A percentile compares a stretch with the other conserved stretches of the same genome.
Conservation (phyloP, 2,797 vertebrate species). For the Girardinus metallicus region DNA sequence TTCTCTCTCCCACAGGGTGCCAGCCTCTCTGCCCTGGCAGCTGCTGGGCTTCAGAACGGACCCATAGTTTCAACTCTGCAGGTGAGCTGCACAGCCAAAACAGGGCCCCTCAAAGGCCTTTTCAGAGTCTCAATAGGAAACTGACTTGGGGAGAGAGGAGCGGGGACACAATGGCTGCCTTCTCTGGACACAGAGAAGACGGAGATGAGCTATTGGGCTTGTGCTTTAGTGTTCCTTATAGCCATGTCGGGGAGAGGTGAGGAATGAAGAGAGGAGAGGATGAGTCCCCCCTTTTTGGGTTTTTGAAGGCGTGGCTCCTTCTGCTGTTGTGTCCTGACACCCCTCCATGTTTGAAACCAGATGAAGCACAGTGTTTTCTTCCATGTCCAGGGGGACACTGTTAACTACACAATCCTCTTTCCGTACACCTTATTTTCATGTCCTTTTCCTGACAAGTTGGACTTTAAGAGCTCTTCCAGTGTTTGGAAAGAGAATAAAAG, state of each 20-base stretch:
- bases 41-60: slow-evolving; percentile 86
- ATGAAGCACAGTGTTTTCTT: slow-evolving; percentile 75
- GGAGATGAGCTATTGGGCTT: slow-evolving; percentile 81
- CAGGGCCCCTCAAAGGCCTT: slow-evolving; percentile 88
- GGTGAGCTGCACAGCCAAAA: slow-evolving; percentile 88
- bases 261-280: slow-evolving; percentile 76
- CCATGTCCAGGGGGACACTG: slow-evolving; percentile 72
- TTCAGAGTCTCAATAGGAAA: slow-evolving; percentile 87
- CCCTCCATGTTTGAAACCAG: slow-evolving; percentile 77
- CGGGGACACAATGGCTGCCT: slow-evolving; percentile 84
- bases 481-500: slow-evolving; percentile 57
- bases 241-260: slow-evolving; percentile 75
- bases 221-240: slow-evolving; percentile 77
- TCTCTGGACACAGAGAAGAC: slow-evolving; percentile 84
- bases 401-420: slow-evolving; percentile 44
- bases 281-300: slow-evolving; percentile 59
- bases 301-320: slow-evolving; percentile 65
- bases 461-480: slow-evolving; percentile 63
- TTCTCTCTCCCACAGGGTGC: slow-evolving; percentile 87
- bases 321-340: slow-evolving; percentile 63
- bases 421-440: slow-evolving; percentile 2
- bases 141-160: slow-evolving; percentile 84
- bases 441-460: slow-evolving; percentile 49
- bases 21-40: slow-evolving; percentile 89
- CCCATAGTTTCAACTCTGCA: slow-evolving; percentile 87